Evolutionary conservation across 2,113 vertebrate species (phyloP).

Genomic region (cat (Felis catus)): F.catus_Fca126_mat1.0 CM031414.1:68328501-68329000

Average conservation of each 20-base stretch:
- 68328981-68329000: neutral
- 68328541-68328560: too few species aligned
- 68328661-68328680: neutral
- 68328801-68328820: neutral
- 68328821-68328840: neutral
- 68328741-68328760: neutral
- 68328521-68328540: too few species aligned
- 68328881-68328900: neutral
- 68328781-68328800: neutral
- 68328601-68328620: neutral
- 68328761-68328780: neutral
- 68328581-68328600: neutral
- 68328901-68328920: neutral
- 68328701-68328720: neutral
- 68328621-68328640: neutral
- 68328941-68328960: neutral
- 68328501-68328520: too few species aligned
- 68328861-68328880: neutral
- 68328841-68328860: neutral
- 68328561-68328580: too few species aligned
- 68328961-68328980: neutral
- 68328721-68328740: neutral
- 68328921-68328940: neutral
- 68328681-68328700: neutral
- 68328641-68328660: neutral